Evolutionary conservation across 2,113 vertebrate genomes (phyloP).

Genomic region (Noctilio leporinus): DNA sequence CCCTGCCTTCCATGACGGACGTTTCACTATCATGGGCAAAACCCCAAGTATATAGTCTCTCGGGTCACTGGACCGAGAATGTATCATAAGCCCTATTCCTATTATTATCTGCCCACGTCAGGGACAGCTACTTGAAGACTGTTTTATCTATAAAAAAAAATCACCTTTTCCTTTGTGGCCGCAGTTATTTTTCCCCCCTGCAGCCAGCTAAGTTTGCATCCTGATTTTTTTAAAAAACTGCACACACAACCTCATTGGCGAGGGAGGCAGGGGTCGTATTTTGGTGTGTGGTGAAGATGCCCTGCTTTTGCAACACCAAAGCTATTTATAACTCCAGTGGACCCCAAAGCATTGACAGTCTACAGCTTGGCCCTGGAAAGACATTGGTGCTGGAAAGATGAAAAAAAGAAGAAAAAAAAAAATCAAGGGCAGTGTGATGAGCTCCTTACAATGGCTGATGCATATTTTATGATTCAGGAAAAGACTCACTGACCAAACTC

Average conservation of each 20-base stretch:
- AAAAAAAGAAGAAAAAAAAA: neutral
- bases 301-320: neutral
- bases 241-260: too few relatives aligned
- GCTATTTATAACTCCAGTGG: rapidly evolving
- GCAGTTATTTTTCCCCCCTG: neutral
- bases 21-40: neutral
- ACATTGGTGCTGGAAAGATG: neutral
- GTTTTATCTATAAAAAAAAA: neutral
- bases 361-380: neutral
- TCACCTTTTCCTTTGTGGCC: neutral
- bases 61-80: neutral
- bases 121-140: neutral
- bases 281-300: neutral
- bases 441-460: neutral
- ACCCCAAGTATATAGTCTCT: neutral
- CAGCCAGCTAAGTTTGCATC: neutral
- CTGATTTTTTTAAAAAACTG: neutral
- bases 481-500: neutral
- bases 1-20: neutral
- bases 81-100: neutral
- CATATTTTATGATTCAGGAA: neutral
- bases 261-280: too few relatives aligned
- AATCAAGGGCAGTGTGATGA: neutral
- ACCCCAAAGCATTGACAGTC: neutral
- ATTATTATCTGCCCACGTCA: neutral